Evolutionary conservation across 2,888 invertebrate genomes (phyloP).

Genomic region (Lapara coniferarum): DNA sequence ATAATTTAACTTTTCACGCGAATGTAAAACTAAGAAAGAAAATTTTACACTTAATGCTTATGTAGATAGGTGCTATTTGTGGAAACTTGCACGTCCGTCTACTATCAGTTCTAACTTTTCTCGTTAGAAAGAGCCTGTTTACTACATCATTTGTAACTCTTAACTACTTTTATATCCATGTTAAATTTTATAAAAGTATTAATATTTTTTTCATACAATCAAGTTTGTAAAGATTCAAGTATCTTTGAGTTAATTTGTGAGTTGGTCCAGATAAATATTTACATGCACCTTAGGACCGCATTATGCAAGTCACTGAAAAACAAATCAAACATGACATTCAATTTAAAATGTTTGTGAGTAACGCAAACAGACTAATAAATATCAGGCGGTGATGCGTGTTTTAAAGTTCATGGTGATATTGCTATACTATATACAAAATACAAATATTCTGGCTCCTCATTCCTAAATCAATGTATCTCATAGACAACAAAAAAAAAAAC

Average conservation of each 20-base stretch:
- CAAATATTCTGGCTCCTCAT: neutral
- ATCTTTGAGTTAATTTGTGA: no score
- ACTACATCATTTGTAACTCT: conserved; percentile 43
- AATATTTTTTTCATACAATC: neutral
- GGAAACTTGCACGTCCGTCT: conserved; percentile 37
- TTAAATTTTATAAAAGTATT: neutral
- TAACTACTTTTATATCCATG: conserved; percentile 12
- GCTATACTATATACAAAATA: no score
- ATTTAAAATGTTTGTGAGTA: no score
- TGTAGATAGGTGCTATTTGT: conserved; percentile 18
- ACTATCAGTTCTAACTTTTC: conserved; percentile 52
- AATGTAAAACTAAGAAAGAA: neutral
- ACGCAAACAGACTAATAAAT: no score
- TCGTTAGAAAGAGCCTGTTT: conserved; percentile 56
- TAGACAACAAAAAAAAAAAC: neutral
- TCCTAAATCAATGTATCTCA: neutral
- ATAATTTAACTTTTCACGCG: neutral
- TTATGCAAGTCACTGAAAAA: no score
- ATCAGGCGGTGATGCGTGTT: no score
- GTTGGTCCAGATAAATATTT: no score
- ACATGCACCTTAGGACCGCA: no score
- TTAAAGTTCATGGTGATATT: no score
- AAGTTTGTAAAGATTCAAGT: neutral
- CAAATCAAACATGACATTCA: no score
- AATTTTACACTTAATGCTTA: conserved; percentile 8